Percentiles rank a stretch among this genome's conserved stretches.
These are phyloP conservation scores for Podarcis raffonei DNA, from an alignment of 2,113 vertebrate species.

Conservation along the genomic window DNA sequence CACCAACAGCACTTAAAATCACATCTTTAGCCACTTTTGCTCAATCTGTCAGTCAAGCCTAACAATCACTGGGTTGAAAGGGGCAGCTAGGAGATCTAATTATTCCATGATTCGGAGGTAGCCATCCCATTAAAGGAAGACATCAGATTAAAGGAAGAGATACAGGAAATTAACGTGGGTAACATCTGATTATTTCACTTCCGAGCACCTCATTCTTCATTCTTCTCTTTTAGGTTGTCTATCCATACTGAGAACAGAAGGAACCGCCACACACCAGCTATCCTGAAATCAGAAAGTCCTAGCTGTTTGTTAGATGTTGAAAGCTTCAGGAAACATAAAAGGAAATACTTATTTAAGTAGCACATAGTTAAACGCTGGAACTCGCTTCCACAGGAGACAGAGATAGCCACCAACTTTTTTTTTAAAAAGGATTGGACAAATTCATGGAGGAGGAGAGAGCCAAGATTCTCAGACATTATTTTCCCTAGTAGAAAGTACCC, in stretches of 20 bases:
- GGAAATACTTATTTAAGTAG: too few relatives aligned
- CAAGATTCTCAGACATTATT: too few relatives aligned
- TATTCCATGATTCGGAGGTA: neutral
- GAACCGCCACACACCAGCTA: neutral
- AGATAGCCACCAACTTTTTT: too few relatives aligned
- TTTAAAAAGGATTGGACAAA: too few relatives aligned
- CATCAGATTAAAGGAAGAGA: constrained; percentile 23
- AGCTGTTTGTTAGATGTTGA: too few relatives aligned
- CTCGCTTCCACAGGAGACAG: too few relatives aligned
- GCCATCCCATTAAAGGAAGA: neutral
- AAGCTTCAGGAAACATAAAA: too few relatives aligned
- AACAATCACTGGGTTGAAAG: neutral
- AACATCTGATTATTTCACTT: constrained; percentile 10
- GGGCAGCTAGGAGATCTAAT: constrained; percentile 28
- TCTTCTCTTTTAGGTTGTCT: neutral
- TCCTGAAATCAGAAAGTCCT: neutral
- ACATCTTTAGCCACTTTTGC: neutral
- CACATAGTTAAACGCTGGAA: too few relatives aligned
- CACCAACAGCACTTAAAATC: constrained; percentile 15
- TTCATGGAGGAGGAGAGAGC: too few relatives aligned
- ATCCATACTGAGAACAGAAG: neutral
- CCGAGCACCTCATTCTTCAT: neutral
- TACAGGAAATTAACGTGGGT: constrained; percentile 1
- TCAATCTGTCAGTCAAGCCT: neutral
- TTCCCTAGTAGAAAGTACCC: too few relatives aligned